Percentiles rank a stretch among this genome's conserved stretches.
Evolutionary conservation across 1,140 invertebrate species (phyloP).

Genomic region (Brachionus sp.): DNA sequence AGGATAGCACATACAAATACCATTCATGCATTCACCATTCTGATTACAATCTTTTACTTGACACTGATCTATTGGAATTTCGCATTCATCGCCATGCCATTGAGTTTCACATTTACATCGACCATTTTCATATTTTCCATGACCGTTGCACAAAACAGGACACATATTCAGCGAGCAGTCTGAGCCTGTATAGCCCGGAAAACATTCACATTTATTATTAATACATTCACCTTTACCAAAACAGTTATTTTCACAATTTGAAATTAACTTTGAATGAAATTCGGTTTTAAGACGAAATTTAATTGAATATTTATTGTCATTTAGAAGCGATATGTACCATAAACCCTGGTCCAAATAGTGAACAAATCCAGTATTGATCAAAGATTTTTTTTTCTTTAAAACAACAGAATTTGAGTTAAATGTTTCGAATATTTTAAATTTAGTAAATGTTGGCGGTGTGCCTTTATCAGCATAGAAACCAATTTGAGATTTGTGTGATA

Average conservation of each 20-base stretch:
- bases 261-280: not conserved
- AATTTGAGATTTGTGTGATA: not conserved
- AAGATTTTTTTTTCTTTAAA: not conserved
- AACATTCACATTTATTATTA: conserved; percentile 84
- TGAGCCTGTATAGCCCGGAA: conserved; percentile 90
- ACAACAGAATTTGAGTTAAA: not conserved
- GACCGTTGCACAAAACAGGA: conserved; percentile 64
- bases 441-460: conserved; percentile 2
- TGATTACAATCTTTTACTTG: conserved; percentile 56
- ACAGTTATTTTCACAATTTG: conserved; percentile 91
- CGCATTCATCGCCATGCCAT: conserved; percentile 59
- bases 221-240: conserved; percentile 91
- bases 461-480: conserved; percentile 21
- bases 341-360: conserved; percentile 29
- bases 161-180: conserved; percentile 82
- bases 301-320: conserved; percentile 18
- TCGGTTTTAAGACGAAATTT: conserved; percentile 12
- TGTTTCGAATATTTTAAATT: conserved; percentile 25
- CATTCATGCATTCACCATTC: conserved; percentile 57
- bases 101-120: conserved; percentile 55
- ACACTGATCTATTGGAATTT: conserved; percentile 53
- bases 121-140: conserved; percentile 55
- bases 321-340: conserved; percentile 39
- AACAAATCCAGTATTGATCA: conserved; percentile 17
- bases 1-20: conserved; percentile 55